phyloP scores from a whole-genome alignment of 1,140 invertebrate species.

The Caenorhabditis latens region DNA sequence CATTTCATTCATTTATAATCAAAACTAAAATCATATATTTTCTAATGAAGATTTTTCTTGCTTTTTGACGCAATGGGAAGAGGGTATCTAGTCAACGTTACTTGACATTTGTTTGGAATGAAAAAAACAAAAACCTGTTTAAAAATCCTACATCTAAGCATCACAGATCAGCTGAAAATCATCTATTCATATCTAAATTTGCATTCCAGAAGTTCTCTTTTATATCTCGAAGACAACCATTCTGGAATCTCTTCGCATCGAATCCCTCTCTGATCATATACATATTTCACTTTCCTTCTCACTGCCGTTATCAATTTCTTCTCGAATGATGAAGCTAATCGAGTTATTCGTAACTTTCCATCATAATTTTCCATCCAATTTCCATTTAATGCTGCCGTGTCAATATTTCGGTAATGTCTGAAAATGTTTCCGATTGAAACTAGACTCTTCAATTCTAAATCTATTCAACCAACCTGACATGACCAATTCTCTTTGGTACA shows the following conservation, averaged over 20 bases:
- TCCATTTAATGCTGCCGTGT: background rate
- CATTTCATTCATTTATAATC: no score
- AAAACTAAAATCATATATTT: no score
- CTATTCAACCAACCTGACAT: background rate
- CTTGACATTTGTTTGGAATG: no score
- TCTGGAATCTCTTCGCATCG: constrained; percentile 32
- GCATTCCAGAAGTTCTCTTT: constrained; percentile 17
- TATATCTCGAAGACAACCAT: background rate
- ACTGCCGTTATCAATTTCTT: constrained; percentile 2
- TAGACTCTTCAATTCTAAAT: background rate
- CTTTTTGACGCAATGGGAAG: no score
- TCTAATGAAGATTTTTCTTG: no score
- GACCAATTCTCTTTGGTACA: background rate
- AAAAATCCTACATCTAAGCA: no score
- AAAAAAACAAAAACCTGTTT: no score
- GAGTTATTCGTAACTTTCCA: constrained; percentile 1
- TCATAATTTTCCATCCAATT: constrained; percentile 28
- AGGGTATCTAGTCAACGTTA: no score
- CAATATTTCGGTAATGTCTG: constrained; percentile 37
- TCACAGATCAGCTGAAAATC: no score
- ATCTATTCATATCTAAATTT: constrained; percentile 35
- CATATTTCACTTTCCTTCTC: constrained; percentile 29
- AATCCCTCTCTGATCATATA: constrained; percentile 22
- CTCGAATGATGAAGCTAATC: background rate
- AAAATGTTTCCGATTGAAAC: background rate